phyloP scores from a whole-genome alignment of 1,140 invertebrate genomes.

The Leptopilina clavipes region DNA sequence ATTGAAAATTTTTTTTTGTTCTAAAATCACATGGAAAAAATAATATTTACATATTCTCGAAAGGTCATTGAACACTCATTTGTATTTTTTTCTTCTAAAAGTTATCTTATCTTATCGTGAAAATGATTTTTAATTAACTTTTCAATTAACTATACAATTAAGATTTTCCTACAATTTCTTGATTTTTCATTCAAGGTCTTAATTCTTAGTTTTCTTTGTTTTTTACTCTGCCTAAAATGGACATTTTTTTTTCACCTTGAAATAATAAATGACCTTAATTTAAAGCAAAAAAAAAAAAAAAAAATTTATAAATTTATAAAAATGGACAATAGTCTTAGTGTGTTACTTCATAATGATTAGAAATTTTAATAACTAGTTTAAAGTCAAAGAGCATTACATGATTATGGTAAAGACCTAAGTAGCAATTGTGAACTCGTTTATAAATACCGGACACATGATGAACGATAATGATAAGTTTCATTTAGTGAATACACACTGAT shows the following conservation, averaged over 20 bases:
- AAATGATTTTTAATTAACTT: no score
- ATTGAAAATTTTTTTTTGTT: no score
- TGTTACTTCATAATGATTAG: not conserved
- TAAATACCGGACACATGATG: constrained; percentile 12
- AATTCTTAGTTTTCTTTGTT: not conserved
- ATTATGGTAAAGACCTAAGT: constrained; percentile 15
- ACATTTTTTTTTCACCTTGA: not conserved
- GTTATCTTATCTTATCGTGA: no score
- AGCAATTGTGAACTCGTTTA: not conserved
- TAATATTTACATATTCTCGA: no score
- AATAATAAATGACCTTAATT: not conserved
- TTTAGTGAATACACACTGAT: not conserved
- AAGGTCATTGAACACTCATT: no score
- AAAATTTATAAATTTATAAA: constrained; percentile 6
- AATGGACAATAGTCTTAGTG: not conserved
- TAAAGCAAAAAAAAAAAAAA: not conserved
- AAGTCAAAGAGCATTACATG: constrained; percentile 10
- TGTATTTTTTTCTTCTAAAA: no score
- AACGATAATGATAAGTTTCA: constrained; percentile 29
- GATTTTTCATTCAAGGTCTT: not conserved
- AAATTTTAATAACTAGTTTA: constrained; percentile 6
- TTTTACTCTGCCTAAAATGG: not conserved
- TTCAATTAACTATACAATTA: no score
- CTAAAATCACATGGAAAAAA: no score
- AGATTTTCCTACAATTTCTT: no score